Base-by-base conservation (phyloP, 2,113 vertebrate genomes). In the Paedocypris sp. region DNA sequence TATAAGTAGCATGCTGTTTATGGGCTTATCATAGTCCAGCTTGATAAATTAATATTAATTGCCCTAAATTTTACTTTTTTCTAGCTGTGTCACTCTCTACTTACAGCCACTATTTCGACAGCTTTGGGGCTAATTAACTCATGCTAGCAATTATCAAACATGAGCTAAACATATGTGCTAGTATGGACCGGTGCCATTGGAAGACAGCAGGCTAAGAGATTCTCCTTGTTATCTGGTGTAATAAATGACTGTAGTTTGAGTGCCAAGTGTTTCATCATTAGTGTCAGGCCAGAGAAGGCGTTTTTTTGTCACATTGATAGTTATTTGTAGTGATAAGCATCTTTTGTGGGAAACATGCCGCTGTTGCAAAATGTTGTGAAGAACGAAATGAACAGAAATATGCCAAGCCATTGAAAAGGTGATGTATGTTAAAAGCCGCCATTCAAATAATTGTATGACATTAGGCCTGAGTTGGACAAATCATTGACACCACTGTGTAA, bases 101-200 rank as follows among this genome's bases (percentile, higher is more conserved):
- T 43, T 22, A 39, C 51, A 39, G 22, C 1, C 22, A 54, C 35
- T 35, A 16, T 23, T 12, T 43, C 54, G 4, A 39, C 54, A 31
- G 39, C 54, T 58, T 45, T 43, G 54, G 54, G 54, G 54, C 54
- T 58, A 58, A 58, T 58, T 58, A 58, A 39, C 26, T 31, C 39
- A 58, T 58, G 54, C 54, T 58, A 58, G 53, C 18, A 58, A 58
- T 58, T 58, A 58, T 58, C 26, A 45, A 13, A 58, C 54, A 57
- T 29, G 16, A 57, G 26, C 22, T 10, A 43, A 12, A 57, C 53
- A 58, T 42, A 57, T 43, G 39, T 58, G 39, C 26, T 58, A 58
- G 43, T 58, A 43, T 31, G 39, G 54, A 58, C 38, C 18, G 11
- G 6, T 58, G 39, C 38, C 38, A 53, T 26, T 53, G 4, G 22